Evolutionary conservation across 2,888 invertebrate genomes (phyloP).

Genomic region (Thalpophila matura): DNA sequence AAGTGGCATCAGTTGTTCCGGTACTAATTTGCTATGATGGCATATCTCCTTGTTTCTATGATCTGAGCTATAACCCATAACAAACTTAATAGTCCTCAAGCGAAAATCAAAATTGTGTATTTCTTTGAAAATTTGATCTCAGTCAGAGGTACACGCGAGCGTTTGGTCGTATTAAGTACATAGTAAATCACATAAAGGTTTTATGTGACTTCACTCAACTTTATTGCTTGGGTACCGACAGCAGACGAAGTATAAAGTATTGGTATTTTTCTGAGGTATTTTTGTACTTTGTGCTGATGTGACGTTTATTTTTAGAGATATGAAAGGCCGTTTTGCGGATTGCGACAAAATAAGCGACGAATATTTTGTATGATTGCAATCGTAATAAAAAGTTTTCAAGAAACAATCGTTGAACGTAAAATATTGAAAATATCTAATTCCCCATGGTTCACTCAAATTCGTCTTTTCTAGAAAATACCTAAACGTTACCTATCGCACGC

Average conservation of each 20-base stretch:
- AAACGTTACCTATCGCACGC: too few relatives aligned
- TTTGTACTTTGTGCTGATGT: slow-evolving; percentile 3
- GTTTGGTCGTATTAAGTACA: slow-evolving; percentile 83
- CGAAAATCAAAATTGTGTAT: slow-evolving; percentile 58
- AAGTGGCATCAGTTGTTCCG: too few relatives aligned
- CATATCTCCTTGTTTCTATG: too few relatives aligned
- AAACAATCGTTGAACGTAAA: too few relatives aligned
- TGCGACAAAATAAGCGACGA: too few relatives aligned
- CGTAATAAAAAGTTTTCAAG: too few relatives aligned
- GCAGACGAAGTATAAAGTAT: slow-evolving; percentile 55
- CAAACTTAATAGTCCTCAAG: slow-evolving; percentile 44
- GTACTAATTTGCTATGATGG: too few relatives aligned
- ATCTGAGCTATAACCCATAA: too few relatives aligned
- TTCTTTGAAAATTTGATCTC: slow-evolving; percentile 61
- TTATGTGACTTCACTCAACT: slow-evolving; percentile 84
- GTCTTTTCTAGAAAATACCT: neutral
- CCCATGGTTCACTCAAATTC: neutral
- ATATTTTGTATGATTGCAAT: too few relatives aligned
- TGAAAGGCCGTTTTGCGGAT: neutral
- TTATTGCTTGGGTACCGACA: slow-evolving; percentile 79
- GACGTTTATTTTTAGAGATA: neutral
- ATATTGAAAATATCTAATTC: too few relatives aligned
- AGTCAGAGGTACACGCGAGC: slow-evolving; percentile 56
- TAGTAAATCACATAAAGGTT: slow-evolving; percentile 88
- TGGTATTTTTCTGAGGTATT: neutral